These are phyloP conservation scores for Bovichtus variegatus DNA, from an alignment of 2,797 vertebrate species.

Conservation along the genomic window DNA sequence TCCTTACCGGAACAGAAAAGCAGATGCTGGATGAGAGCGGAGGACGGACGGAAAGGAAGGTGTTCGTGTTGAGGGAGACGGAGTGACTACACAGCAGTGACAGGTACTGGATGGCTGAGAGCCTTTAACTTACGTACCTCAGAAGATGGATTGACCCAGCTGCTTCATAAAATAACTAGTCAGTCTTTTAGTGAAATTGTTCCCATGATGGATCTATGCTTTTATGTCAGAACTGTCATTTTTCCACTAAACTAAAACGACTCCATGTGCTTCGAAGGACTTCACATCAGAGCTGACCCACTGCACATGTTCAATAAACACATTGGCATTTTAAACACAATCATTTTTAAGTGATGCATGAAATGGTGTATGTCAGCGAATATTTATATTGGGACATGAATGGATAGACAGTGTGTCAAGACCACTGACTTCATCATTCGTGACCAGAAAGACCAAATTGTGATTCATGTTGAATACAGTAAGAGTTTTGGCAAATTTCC, in stretches of 20 bases:
- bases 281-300: slow-evolving; percentile 48
- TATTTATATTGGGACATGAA: slow-evolving; percentile 56
- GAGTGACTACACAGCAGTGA: slow-evolving; percentile 37
- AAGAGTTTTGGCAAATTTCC: slow-evolving; percentile 57
- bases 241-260: slow-evolving; percentile 64
- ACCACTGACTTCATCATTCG: slow-evolving; percentile 61
- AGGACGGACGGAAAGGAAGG: slow-evolving; percentile 20
- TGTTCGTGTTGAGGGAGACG: slow-evolving; percentile 11
- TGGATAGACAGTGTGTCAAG: slow-evolving; percentile 40
- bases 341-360: slow-evolving; percentile 64
- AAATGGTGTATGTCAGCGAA: slow-evolving; percentile 68
- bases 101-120: slow-evolving; percentile 45
- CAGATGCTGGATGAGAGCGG: slow-evolving; percentile 42
- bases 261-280: slow-evolving; percentile 43
- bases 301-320: slow-evolving; percentile 65
- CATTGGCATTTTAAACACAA: slow-evolving; percentile 61
- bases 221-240: slow-evolving; percentile 78
- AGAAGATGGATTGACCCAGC: slow-evolving; percentile 78
- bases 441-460: slow-evolving; percentile 61
- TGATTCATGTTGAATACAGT: slow-evolving; percentile 23
- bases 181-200: slow-evolving; percentile 83
- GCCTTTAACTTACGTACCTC: slow-evolving; percentile 80
- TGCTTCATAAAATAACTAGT: slow-evolving; percentile 73
- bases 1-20: slow-evolving; percentile 14
- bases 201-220: slow-evolving; percentile 77